phyloP scores from a whole-genome alignment of 1,140 invertebrate species.

The Diploscapter pachys region DNA sequence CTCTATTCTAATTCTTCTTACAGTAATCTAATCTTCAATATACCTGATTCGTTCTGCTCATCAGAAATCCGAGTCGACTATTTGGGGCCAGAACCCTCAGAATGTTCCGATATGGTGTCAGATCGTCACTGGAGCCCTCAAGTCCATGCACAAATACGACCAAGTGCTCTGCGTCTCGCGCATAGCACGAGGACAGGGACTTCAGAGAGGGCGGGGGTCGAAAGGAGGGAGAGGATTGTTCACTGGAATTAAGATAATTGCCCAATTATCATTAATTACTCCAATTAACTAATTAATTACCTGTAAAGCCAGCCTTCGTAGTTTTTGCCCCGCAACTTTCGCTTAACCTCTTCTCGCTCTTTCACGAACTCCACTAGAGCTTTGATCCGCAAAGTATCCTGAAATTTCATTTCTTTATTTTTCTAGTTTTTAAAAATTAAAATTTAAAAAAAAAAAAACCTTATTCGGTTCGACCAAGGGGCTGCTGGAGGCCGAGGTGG shows the following conservation, averaged over 20 bases:
- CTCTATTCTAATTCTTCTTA: no score
- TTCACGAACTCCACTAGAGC: background rate
- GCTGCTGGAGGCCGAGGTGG: background rate
- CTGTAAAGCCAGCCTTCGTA: constrained; percentile 30
- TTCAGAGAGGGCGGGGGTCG: background rate
- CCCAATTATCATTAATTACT: background rate
- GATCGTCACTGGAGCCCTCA: constrained; percentile 25
- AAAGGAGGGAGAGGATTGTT: constrained; percentile 3
- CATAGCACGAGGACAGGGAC: background rate
- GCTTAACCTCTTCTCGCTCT: constrained; percentile 24
- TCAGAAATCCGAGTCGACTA: constrained; percentile 16
- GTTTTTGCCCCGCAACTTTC: background rate
- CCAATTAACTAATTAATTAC: background rate
- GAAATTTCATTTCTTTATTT: background rate
- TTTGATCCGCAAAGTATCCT: background rate
- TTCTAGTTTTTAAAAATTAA: background rate
- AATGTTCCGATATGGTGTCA: constrained; percentile 13
- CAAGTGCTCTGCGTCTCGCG: constrained; percentile 1
- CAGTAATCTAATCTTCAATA: no score
- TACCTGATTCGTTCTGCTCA: constrained; percentile 18
- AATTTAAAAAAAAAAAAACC: constrained; percentile 5
- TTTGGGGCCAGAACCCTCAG: background rate
- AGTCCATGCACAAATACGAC: constrained; percentile 26
- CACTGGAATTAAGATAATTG: constrained; percentile 13
- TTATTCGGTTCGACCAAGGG: background rate